These are phyloP conservation scores for Actias luna DNA, from an alignment of 2,888 invertebrate genomes.

Conservation along the genomic window DNA sequence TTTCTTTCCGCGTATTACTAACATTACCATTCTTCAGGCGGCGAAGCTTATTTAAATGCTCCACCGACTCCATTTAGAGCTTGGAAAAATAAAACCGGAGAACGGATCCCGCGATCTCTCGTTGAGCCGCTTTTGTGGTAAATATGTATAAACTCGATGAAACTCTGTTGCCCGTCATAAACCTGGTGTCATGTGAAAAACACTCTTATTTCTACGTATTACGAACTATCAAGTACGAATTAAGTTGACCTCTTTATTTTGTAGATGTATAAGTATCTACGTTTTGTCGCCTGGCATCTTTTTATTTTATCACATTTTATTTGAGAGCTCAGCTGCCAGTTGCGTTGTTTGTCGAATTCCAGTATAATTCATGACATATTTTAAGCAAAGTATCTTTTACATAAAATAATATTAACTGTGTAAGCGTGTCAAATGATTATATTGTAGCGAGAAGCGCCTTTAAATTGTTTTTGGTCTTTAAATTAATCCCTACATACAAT, in stretches of 20 bases:
- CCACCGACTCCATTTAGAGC: conserved; percentile 82
- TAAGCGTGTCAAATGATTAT: conserved; percentile 8
- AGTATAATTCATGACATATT: conserved; percentile 44
- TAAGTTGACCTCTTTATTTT: conserved; percentile 34
- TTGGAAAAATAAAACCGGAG: conserved; percentile 80
- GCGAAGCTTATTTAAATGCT: conserved; percentile 81
- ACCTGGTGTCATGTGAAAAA: conserved; percentile 32
- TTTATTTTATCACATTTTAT: conserved; percentile 80
- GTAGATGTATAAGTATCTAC: conserved; percentile 69
- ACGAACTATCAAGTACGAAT: conserved; percentile 15
- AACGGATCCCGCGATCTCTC: conserved; percentile 78
- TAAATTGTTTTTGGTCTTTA: background rate
- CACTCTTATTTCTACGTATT: conserved; percentile 35
- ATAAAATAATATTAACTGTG: conserved; percentile 18
- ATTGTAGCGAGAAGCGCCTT: background rate
- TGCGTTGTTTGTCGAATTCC: conserved; percentile 68
- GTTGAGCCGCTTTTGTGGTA: conserved; percentile 81
- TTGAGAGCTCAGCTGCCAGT: conserved; percentile 76
- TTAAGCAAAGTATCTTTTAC: conserved; percentile 13
- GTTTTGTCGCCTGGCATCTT: conserved; percentile 75
- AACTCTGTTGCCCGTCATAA: conserved; percentile 34
- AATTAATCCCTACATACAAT: background rate
- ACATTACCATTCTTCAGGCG: conserved; percentile 81
- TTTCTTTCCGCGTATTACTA: conserved; percentile 78
- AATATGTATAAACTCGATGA: conserved; percentile 77